Conservation (phyloP, 2,888 invertebrate species). For the Athrips mouffetella region DNA sequence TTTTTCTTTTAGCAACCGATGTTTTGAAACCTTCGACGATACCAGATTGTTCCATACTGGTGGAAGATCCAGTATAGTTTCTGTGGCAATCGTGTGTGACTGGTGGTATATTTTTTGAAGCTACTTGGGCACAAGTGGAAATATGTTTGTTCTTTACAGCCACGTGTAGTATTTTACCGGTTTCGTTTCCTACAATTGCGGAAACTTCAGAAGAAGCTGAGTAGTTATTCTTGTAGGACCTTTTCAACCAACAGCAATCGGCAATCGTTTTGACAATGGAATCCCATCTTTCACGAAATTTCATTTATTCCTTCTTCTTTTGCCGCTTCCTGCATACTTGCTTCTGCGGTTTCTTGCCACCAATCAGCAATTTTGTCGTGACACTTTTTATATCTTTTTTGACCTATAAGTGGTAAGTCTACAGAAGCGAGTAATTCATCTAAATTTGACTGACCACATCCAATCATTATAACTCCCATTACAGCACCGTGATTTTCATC, state of each 20-base stretch:
- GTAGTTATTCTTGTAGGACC: slow-evolving; percentile 25
- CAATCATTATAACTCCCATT: slow-evolving; percentile 8
- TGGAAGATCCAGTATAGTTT: slow-evolving; percentile 20
- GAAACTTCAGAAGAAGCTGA: slow-evolving; percentile 26
- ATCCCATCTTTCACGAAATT: slow-evolving; percentile 17
- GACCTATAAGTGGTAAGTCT: slow-evolving; percentile 8
- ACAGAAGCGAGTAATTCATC: slow-evolving; percentile 10
- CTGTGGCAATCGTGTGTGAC: slow-evolving; percentile 20
- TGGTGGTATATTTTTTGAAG: slow-evolving; percentile 12
- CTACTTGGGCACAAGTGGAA: slow-evolving; percentile 23
- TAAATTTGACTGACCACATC: slow-evolving; percentile 10
- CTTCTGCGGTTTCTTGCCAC: slow-evolving; percentile 5
- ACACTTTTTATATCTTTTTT: neutral
- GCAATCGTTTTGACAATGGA: slow-evolving; percentile 23
- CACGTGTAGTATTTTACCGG: slow-evolving; percentile 21
- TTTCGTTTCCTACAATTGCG: slow-evolving; percentile 23
- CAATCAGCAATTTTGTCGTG: slow-evolving; percentile 7
- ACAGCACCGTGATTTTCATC: slow-evolving; percentile 11
- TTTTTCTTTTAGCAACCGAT: slow-evolving; percentile 9
- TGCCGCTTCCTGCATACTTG: slow-evolving; percentile 17
- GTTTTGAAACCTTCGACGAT: slow-evolving; percentile 16
- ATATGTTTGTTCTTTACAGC: slow-evolving; percentile 27
- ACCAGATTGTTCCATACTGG: slow-evolving; percentile 13
- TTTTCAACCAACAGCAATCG: slow-evolving; percentile 26
- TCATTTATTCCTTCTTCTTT: slow-evolving; percentile 21